Percentiles rank a stretch among this genome's conserved stretches.
Conservation (phyloP, 2,888 invertebrate species). For the Synergus itoensis region DNA sequence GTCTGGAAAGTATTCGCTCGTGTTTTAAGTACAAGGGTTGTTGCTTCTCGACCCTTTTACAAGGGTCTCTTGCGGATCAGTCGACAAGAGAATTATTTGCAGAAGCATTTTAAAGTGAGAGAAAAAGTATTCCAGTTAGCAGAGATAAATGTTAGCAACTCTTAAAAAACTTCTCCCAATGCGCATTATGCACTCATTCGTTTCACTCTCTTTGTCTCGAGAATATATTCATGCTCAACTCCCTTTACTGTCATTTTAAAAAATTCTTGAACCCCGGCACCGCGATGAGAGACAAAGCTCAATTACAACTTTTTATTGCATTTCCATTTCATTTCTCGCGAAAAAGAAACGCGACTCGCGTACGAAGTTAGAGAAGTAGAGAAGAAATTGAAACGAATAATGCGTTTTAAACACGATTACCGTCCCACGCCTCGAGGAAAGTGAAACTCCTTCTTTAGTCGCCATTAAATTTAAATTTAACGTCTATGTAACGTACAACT, state of each 20-base stretch:
- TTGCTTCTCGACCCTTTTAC: conserved; percentile 30
- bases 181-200: neutral
- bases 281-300: conserved; percentile 53
- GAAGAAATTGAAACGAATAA: conserved; percentile 70
- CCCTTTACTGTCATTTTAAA: neutral
- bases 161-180: neutral
- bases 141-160: too few species aligned
- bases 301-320: conserved; percentile 76
- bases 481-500: neutral
- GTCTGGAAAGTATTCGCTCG: conserved; percentile 31
- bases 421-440: conserved; percentile 49
- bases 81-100: neutral
- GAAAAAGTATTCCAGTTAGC: neutral
- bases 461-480: conserved; percentile 36
- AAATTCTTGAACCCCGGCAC: neutral
- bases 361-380: conserved; percentile 52
- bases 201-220: neutral
- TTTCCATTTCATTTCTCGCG: conserved; percentile 74
- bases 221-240: neutral
- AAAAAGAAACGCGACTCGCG: conserved; percentile 60
- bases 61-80: conserved; percentile 6
- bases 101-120: neutral
- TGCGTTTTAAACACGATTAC: conserved; percentile 70
- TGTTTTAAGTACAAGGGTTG: conserved; percentile 16
- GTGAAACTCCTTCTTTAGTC: conserved; percentile 15